These are phyloP conservation scores for Dasypolia templi DNA, from an alignment of 2,888 invertebrate genomes.

Conservation along the genomic window DNA sequence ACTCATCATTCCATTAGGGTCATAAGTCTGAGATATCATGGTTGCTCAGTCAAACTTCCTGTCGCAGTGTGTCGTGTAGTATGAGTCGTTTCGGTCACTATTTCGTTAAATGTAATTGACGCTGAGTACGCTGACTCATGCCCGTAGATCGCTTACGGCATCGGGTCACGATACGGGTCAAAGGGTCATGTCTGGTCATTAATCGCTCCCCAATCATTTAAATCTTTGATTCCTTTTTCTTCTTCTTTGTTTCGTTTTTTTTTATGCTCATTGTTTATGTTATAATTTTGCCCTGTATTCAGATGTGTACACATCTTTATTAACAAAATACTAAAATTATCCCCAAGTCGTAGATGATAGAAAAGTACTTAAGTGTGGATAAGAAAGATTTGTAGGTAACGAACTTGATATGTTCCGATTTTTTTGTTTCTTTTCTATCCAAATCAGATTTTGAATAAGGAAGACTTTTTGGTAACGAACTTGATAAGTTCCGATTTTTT, in stretches of 20 bases:
- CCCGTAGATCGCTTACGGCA: background rate
- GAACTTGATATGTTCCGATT: background rate
- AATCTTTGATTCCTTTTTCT: background rate
- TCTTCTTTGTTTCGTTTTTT: background rate
- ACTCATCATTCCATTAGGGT: background rate
- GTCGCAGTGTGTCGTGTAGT: no score
- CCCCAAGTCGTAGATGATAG: background rate
- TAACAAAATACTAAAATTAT: background rate
- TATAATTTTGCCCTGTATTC: background rate
- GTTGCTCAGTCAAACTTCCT: background rate
- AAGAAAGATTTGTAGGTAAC: background rate
- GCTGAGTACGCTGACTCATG: background rate
- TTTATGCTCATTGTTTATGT: background rate
- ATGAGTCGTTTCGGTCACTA: background rate
- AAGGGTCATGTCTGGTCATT: background rate
- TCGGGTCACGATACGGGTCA: no score
- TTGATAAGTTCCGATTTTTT: background rate
- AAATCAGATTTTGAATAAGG: no score
- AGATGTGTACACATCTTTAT: background rate
- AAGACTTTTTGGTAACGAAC: no score
- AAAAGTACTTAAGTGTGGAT: background rate
- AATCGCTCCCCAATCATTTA: background rate
- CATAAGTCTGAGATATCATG: background rate
- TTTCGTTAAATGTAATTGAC: background rate
- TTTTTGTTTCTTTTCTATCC: background rate